Conservation (phyloP, 2,797 vertebrate species). For the Furcifer pardalis region DNA sequence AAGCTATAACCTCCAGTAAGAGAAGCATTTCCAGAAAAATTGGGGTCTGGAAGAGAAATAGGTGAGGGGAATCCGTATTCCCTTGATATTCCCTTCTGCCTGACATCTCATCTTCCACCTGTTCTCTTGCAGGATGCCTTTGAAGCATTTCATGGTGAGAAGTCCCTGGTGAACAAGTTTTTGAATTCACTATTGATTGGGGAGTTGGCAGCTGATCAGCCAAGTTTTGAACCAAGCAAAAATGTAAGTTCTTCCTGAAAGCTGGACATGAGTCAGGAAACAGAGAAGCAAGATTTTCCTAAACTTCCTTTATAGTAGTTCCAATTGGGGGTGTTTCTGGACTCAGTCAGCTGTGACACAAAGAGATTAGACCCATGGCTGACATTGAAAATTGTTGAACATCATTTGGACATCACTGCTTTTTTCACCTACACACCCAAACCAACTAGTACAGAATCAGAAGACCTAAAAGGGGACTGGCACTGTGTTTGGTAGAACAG, state of each 20-base stretch:
- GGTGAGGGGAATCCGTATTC: not conserved
- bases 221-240: conserved; percentile 77
- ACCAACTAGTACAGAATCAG: not conserved
- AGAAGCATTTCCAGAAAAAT: not conserved
- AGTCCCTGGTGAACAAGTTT: conserved; percentile 74
- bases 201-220: conserved; percentile 77
- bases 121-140: conserved; percentile 74
- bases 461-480: not conserved
- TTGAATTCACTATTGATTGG: conserved; percentile 76
- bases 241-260: conserved; percentile 70
- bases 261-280: not conserved
- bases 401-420: not conserved
- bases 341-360: no score
- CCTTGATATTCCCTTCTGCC: not conserved
- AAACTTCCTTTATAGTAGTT: not conserved
- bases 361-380: not conserved
- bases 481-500: not conserved
- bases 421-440: not conserved
- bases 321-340: no score
- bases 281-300: not conserved
- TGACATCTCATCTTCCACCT: not conserved
- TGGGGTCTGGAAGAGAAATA: not conserved
- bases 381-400: not conserved
- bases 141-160: conserved; percentile 75
- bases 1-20: not conserved